Percentiles rank a stretch among this genome's conserved stretches.
phyloP scores from a whole-genome alignment of 2,113 vertebrate genomes.

The Raja brachyura region DNA sequence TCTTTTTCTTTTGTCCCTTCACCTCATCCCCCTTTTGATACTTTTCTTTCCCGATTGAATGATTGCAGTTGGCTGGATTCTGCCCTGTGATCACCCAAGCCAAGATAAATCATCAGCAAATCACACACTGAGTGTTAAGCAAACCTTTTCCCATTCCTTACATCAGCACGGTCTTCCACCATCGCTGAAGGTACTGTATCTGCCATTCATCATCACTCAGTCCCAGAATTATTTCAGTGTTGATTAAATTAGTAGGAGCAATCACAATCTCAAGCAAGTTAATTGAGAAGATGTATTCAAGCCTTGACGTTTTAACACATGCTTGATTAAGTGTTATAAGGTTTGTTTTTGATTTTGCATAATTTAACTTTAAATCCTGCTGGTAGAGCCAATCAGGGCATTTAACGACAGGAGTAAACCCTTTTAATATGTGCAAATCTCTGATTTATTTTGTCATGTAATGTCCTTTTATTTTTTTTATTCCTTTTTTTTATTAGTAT shows the following conservation, averaged over 20 bases:
- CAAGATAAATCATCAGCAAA: constrained; percentile 13
- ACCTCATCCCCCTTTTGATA: background rate
- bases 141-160: constrained; percentile 15
- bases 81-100: background rate
- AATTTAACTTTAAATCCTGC: constrained; percentile 81
- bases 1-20: background rate
- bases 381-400: constrained; percentile 53
- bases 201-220: constrained; percentile 52
- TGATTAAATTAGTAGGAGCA: constrained; percentile 85
- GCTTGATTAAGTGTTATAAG: constrained; percentile 88
- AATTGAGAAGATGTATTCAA: constrained; percentile 81
- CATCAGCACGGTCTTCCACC: constrained; percentile 30
- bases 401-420: constrained; percentile 75
- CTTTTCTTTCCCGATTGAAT: background rate
- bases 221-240: constrained; percentile 61
- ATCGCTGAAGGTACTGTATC: constrained; percentile 28
- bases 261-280: constrained; percentile 73
- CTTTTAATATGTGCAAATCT: constrained; percentile 59
- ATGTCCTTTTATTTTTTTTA: constrained; percentile 48
- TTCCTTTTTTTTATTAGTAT: constrained; percentile 38
- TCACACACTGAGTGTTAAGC: background rate
- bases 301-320: constrained; percentile 76
- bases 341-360: constrained; percentile 90
- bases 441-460: constrained; percentile 64
- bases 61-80: background rate